Evolutionary conservation across 1,140 invertebrate genomes (phyloP), one percentile per base, ranked within the genome.

Genomic region (Brachionus manjavacas): DNA sequence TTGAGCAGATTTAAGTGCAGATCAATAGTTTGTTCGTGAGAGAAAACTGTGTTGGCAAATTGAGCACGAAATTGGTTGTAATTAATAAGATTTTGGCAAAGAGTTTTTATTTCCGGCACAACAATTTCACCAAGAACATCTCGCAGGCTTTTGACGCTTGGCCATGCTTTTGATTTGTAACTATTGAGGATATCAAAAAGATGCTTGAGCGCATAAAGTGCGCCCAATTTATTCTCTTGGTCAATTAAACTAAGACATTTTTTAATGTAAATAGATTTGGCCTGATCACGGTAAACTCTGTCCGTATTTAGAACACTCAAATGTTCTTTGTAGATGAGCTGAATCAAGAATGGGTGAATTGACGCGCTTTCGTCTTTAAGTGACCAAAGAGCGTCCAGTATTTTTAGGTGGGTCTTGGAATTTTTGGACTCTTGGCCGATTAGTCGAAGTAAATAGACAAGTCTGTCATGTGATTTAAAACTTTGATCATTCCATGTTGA

Each of bases 191-290:
- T 81, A 3, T 60, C 49, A 14, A 43, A 64, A 7, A 64, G 35
- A 46, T 81, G 52, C 4, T 68, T 60, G 4, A 81, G 39, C 2
- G 49, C 8, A 43, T 41, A 41, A 16, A 72, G 14, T 35, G 35
- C 41, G 8, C 20, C 20, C 52, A 85, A 39, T 7, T 66, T 25
- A 52, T 25, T 16, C 68, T 85, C 78, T 25, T 23, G 52, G 23
- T 81, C 90, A 86, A 91, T 90, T 86, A 89, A 91, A 43, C 91
- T 90, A 4, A 91, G 88, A 87, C 91, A 92, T 84, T 90, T 90
- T 25, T 88, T 86, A 20, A 91, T 89, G 86, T 91, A 91, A 16
- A 88, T 87, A 84, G 89, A 88, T 76, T 90, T 90, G 11, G 60
- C 20, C 11, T 52, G 31, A 72, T 83, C 66, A 89, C 88, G 84